These are phyloP conservation scores for Bergia puertoricense DNA, from an alignment of 92 coral and sea anemone genomes.

Conservation along the genomic window DNA sequence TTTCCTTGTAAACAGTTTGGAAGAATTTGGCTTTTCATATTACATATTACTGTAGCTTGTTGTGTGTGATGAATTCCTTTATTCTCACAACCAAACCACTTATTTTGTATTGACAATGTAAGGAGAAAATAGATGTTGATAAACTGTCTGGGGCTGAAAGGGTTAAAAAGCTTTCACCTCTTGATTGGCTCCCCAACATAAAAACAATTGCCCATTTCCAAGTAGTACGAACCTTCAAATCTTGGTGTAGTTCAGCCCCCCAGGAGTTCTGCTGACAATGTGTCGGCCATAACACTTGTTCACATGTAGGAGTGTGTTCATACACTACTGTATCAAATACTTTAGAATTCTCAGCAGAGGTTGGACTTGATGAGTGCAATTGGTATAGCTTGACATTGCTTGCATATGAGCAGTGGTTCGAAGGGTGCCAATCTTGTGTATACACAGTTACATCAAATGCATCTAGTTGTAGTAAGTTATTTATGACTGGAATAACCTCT, in stretches of 20 bases:
- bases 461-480: slow-evolving; percentile 60
- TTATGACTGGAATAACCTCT: slow-evolving; percentile 73
- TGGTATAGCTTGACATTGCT: slow-evolving; percentile 77
- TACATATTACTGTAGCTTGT: no score
- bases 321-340: slow-evolving; percentile 77
- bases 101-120: no score
- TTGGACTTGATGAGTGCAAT: slow-evolving; percentile 66
- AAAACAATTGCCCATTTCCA: no score
- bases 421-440: slow-evolving; percentile 92
- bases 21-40: no score
- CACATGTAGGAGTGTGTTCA: slow-evolving; percentile 55
- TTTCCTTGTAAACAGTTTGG: no score
- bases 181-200: no score
- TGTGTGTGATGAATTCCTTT: no score
- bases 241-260: slow-evolving; percentile 92
- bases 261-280: slow-evolving; percentile 84
- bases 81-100: no score
- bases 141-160: no score
- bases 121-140: no score
- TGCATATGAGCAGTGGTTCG: slow-evolving; percentile 86
- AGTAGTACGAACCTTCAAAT: slow-evolving; percentile 60
- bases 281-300: slow-evolving; percentile 89
- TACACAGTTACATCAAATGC: slow-evolving; percentile 68
- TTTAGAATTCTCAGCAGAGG: slow-evolving; percentile 62
- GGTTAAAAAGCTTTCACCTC: no score